These are phyloP conservation scores for Acleris laterana DNA, from an alignment of 2,888 invertebrate genomes.

Conservation along the genomic window DNA sequence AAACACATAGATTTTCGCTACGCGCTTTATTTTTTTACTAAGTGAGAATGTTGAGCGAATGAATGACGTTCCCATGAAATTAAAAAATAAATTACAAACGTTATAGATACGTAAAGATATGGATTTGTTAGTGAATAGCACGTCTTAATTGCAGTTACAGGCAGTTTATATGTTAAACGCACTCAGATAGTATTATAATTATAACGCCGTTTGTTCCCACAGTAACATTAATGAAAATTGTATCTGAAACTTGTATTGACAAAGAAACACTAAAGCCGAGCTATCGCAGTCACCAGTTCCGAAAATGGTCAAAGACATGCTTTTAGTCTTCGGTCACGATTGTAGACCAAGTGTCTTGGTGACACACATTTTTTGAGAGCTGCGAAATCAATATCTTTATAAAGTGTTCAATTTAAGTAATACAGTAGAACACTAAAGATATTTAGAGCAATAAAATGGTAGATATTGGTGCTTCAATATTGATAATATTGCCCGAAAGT, in stretches of 20 bases:
- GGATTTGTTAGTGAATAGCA: conserved; percentile 49
- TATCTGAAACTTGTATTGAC: background rate
- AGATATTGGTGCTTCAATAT: background rate
- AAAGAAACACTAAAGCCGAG: conserved; percentile 29
- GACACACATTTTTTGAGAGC: conserved; percentile 47
- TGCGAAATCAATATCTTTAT: conserved; percentile 40
- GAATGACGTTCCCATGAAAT: conserved; percentile 50
- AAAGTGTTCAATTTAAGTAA: conserved; percentile 9
- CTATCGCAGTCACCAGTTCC: background rate
- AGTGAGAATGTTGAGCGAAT: conserved; percentile 38
- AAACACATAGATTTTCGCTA: too few relatives aligned
- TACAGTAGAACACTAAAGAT: background rate
- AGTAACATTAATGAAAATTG: conserved; percentile 25
- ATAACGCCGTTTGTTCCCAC: conserved; percentile 54
- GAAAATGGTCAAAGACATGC: conserved; percentile 45
- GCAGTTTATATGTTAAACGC: conserved; percentile 63
- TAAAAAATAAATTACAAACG: conserved; percentile 43
- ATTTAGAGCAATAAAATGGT: background rate
- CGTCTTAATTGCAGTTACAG: conserved; percentile 59
- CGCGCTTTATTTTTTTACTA: too few relatives aligned
- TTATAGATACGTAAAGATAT: conserved; percentile 54
- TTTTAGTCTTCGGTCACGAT: conserved; percentile 48
- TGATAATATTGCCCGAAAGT: background rate
- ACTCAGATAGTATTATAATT: conserved; percentile 63
- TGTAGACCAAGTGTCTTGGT: conserved; percentile 44